These are phyloP conservation scores for Sphaerophoria rueppellii DNA, from an alignment of 2,888 invertebrate species.

Conservation along the genomic window DNA sequence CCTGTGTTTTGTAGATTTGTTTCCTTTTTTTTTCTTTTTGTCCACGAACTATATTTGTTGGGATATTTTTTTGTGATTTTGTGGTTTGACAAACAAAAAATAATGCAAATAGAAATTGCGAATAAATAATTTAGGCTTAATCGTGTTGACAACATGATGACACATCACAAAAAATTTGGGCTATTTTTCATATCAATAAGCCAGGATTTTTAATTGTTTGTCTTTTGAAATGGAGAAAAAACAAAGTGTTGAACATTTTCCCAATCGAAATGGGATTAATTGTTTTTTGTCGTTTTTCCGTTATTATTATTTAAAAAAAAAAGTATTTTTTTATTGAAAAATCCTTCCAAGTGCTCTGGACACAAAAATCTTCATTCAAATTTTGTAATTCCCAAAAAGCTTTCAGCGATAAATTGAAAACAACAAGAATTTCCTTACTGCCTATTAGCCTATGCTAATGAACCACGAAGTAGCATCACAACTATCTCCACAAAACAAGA, in stretches of 20 bases:
- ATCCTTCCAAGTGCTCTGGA: not conserved
- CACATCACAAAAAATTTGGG: constrained; percentile 6
- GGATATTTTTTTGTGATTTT: constrained; percentile 45
- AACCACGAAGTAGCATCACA: constrained; percentile 26
- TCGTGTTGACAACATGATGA: constrained; percentile 30
- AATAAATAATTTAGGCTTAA: constrained; percentile 51
- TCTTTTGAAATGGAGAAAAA: not conserved
- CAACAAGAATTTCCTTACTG: constrained; percentile 68
- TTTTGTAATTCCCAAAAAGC: constrained; percentile 23
- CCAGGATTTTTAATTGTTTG: constrained; percentile 30
- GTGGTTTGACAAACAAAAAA: constrained; percentile 11
- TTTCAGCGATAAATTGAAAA: constrained; percentile 55
- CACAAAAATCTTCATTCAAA: not conserved
- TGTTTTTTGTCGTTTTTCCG: too few relatives aligned
- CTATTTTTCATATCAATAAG: constrained; percentile 51
- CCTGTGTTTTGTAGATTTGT: constrained; percentile 27
- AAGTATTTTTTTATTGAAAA: too few relatives aligned
- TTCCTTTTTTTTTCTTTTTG: constrained; percentile 5
- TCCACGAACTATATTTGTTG: not conserved
- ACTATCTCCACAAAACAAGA: constrained; percentile 31
- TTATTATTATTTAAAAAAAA: too few relatives aligned
- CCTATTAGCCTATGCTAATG: constrained; percentile 70
- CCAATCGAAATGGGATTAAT: not conserved
- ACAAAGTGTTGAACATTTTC: not conserved
- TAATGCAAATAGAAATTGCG: constrained; percentile 59